Conservation (phyloP, 2,113 vertebrate genomes). For the Dicerorhinus sumatrensis region DNA sequence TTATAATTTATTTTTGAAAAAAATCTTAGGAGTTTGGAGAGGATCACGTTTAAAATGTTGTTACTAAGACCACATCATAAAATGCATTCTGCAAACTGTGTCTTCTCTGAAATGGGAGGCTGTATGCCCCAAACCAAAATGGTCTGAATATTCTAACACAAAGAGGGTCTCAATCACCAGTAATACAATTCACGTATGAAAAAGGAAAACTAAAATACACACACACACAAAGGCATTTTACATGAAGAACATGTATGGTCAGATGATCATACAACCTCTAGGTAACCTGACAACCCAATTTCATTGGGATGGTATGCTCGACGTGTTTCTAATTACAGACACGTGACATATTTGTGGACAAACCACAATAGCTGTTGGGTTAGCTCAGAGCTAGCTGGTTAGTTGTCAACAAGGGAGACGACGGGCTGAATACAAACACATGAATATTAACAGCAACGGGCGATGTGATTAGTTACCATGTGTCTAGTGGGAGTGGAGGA, state of each 20-base stretch:
- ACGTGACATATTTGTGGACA: conserved; percentile 68
- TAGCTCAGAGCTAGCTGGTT: conserved; percentile 79
- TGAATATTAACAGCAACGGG: conserved; percentile 72
- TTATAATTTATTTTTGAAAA: not conserved
- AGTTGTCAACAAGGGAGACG: conserved; percentile 76
- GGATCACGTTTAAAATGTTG: not conserved
- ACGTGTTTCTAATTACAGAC: not conserved
- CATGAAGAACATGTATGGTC: not conserved
- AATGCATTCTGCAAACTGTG: not conserved
- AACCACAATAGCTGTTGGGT: conserved; percentile 59
- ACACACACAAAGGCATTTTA: not conserved
- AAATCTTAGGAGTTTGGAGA: not conserved
- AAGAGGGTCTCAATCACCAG: not conserved
- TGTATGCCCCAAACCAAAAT: not conserved
- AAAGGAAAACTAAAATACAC: not conserved
- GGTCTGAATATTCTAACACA: not conserved
- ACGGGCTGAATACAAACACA: conserved; percentile 59
- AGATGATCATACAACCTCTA: not conserved
- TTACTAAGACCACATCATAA: not conserved
- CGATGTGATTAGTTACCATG: conserved; percentile 89
- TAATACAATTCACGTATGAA: not conserved
- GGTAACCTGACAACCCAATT: not conserved
- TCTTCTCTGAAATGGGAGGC: not conserved
- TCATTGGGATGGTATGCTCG: not conserved
- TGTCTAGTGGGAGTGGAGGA: conserved; percentile 87